Conservation (phyloP, 1,140 invertebrate genomes). For the Eubasilissa regina region DNA sequence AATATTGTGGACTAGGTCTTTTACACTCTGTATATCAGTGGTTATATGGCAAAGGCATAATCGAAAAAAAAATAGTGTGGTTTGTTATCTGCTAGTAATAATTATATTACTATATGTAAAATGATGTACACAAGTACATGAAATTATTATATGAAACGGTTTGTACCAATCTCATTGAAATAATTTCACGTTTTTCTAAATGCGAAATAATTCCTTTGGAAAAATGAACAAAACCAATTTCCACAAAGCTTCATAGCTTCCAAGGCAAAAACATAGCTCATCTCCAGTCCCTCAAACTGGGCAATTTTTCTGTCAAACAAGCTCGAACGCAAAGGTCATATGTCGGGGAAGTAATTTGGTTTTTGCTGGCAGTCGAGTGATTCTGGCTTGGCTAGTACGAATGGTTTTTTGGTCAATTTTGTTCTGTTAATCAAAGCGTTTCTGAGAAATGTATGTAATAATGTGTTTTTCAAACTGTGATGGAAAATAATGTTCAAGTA, state of each 20-base stretch:
- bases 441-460: not conserved
- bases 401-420: conserved; percentile 9
- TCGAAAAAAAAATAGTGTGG: no score
- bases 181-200: conserved; percentile 4
- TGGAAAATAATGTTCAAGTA: no score
- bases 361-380: conserved; percentile 40
- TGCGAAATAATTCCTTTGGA: conserved; percentile 2
- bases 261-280: conserved; percentile 41
- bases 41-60: no score
- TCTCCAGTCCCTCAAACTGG: conserved; percentile 39
- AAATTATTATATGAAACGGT: no score
- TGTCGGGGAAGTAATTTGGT: conserved; percentile 40
- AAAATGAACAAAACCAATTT: conserved; percentile 45
- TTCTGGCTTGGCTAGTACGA: not conserved
- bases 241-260: conserved; percentile 8
- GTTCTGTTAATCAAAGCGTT: conserved; percentile 18
- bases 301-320: conserved; percentile 52
- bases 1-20: no score
- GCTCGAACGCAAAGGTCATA: conserved; percentile 41
- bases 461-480: no score
- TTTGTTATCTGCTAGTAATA: no score
- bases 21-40: no score
- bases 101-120: no score
- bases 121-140: no score
- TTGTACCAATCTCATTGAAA: not conserved